phyloP scores from a whole-genome alignment of 2,888 invertebrate species.

The Ormia ochracea region DNA sequence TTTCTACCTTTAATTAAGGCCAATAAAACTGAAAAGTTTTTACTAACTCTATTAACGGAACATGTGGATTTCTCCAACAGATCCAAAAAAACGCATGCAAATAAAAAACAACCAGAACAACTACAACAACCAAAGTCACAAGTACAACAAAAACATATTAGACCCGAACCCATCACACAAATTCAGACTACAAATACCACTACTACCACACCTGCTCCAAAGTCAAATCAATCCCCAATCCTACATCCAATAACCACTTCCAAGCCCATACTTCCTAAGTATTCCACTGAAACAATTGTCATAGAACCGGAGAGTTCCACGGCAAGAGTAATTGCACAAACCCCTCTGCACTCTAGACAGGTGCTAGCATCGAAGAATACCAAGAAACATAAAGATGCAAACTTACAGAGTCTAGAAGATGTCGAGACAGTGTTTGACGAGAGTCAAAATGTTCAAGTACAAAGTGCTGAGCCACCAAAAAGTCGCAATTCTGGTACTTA shows the following conservation, averaged over 20 bases:
- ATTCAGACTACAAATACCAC: conserved; percentile 25
- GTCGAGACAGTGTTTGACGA: conserved; percentile 70
- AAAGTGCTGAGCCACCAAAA: conserved; percentile 66
- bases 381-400: conserved; percentile 53
- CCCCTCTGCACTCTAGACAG: conserved; percentile 49
- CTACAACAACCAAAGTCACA: conserved; percentile 65
- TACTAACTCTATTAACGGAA: conserved; percentile 71
- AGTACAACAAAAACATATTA: conserved; percentile 62
- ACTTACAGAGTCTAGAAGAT: conserved; percentile 63
- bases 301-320: conserved; percentile 64
- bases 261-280: conserved; percentile 11
- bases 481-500: conserved; percentile 37
- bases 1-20: conserved; percentile 55
- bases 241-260: neutral
- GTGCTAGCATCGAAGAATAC: conserved; percentile 22
- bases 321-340: conserved; percentile 63
- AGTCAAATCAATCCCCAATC: conserved; percentile 6
- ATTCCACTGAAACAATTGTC: conserved; percentile 30
- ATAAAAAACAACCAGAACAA: conserved; percentile 68
- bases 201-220: conserved; percentile 24
- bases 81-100: conserved; percentile 72
- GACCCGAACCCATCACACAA: conserved; percentile 43
- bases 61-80: conserved; percentile 74
- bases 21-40: conserved; percentile 65
- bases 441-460: conserved; percentile 70